Conservation (phyloP, 2,888 invertebrate species). For the Pimpla rufipes region DNA sequence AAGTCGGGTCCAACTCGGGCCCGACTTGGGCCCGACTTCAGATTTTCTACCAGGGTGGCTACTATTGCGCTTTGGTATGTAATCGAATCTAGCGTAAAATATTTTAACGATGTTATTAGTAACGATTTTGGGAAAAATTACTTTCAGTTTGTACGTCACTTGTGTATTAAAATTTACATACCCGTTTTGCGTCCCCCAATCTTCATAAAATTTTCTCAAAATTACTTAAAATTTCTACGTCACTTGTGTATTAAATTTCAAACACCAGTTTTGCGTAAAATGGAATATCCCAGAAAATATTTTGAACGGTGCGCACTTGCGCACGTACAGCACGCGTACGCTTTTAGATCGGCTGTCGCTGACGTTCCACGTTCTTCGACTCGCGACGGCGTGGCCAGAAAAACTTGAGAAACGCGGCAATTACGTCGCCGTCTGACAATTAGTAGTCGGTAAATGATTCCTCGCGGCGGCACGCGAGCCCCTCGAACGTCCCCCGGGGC, state of each 20-base stretch:
- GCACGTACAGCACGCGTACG: constrained; percentile 59
- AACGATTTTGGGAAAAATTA: no score
- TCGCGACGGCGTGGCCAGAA: constrained; percentile 62
- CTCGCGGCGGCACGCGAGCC: constrained; percentile 31
- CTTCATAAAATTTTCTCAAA: not conserved
- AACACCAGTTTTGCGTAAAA: constrained; percentile 8
- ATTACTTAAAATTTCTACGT: constrained; percentile 31
- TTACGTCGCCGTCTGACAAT: constrained; percentile 84
- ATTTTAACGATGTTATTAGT: no score
- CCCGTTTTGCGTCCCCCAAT: no score
- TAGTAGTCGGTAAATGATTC: constrained; percentile 82
- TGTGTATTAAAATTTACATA: no score
- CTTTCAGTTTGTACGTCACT: no score
- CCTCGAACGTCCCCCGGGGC: constrained; percentile 70
- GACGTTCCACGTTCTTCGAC: constrained; percentile 50
- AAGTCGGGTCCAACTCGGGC: no score
- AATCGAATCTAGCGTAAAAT: no score
- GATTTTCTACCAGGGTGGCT: no score
- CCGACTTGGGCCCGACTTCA: no score
- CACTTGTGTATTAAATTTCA: no score
- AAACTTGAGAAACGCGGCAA: constrained; percentile 81
- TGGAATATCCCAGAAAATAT: not conserved
- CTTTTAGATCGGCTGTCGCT: constrained; percentile 61
- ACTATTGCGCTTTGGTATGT: no score
- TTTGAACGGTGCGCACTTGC: constrained; percentile 16